Conservation (phyloP, 1,140 invertebrate genomes). For the Pogonognathellus flavescens region DNA sequence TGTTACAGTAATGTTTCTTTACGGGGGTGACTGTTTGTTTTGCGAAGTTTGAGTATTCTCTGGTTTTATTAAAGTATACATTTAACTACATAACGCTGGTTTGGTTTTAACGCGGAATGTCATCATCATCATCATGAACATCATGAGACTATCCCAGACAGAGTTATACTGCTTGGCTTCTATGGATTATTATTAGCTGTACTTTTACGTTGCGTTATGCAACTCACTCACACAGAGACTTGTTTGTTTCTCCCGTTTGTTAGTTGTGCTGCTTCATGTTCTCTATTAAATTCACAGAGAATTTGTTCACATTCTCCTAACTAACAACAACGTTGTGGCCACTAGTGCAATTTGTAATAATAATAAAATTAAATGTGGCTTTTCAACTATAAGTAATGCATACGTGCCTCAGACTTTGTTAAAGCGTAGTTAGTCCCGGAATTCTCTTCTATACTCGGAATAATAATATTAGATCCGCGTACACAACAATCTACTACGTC, state of each 20-base stretch:
- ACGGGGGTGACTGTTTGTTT: too few species aligned
- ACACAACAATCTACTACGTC: background rate
- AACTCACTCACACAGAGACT: background rate
- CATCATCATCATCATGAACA: too few species aligned
- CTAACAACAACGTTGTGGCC: background rate
- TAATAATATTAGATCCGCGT: background rate
- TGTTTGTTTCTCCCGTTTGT: background rate
- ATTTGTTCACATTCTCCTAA: background rate
- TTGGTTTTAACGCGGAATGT: too few species aligned
- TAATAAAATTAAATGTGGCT: slow-evolving; percentile 46
- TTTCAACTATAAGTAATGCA: slow-evolving; percentile 42
- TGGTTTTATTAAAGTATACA: too few species aligned
- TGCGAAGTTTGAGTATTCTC: too few species aligned
- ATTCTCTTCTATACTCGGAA: background rate
- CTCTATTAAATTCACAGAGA: background rate
- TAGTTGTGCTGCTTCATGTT: background rate
- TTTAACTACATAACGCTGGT: too few species aligned
- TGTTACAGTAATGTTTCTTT: too few species aligned
- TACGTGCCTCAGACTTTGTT: slow-evolving; percentile 23
- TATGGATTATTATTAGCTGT: too few species aligned
- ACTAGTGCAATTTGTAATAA: slow-evolving; percentile 41
- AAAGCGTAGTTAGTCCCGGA: background rate
- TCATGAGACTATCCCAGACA: too few species aligned
- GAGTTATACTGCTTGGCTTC: too few species aligned
- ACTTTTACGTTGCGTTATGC: too few species aligned